Conservation (phyloP, 2,797 vertebrate genomes). For the Lutjanus campechanus region DNA sequence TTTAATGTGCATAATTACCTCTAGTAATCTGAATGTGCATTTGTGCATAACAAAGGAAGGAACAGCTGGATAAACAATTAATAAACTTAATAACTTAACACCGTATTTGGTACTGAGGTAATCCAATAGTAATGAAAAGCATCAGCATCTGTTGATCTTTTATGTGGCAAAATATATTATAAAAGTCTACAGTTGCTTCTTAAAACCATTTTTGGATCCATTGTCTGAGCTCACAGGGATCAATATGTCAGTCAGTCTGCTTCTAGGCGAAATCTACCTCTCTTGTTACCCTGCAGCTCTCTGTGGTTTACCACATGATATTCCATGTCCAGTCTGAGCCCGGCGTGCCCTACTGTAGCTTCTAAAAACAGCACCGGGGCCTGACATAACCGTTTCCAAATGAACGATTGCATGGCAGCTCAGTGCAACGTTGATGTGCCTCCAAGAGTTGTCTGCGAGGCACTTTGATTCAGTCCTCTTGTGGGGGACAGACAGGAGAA, state of each 20-base stretch:
- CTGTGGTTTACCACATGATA: slow-evolving; percentile 57
- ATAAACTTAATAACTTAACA: too few species aligned
- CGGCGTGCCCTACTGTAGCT: slow-evolving; percentile 40
- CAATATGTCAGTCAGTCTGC: slow-evolving; percentile 66
- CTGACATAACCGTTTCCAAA: slow-evolving; percentile 74
- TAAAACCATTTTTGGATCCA: slow-evolving; percentile 48
- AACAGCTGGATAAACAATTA: too few species aligned
- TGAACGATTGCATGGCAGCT: slow-evolving; percentile 68
- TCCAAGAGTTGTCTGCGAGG: slow-evolving; percentile 63
- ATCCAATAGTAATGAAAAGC: too few species aligned
- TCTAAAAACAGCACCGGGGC: slow-evolving; percentile 72
- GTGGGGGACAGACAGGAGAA: slow-evolving; percentile 60
- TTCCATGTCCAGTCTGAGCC: slow-evolving; percentile 52
- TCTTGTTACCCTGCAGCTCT: slow-evolving; percentile 49
- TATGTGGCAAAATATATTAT: not conserved
- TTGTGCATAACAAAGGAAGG: too few species aligned
- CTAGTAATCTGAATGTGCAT: too few species aligned
- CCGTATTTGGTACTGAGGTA: too few species aligned
- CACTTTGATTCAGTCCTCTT: slow-evolving; percentile 57
- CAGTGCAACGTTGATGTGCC: slow-evolving; percentile 65
- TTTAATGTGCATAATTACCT: too few species aligned
- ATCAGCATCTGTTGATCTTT: slow-evolving; percentile 16
- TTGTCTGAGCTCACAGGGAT: slow-evolving; percentile 66
- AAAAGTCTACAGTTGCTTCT: slow-evolving; percentile 45
- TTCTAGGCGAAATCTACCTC: slow-evolving; percentile 56